Evolutionary conservation across 2,888 invertebrate species (phyloP).

Genomic region (Ophion ellenae): DNA sequence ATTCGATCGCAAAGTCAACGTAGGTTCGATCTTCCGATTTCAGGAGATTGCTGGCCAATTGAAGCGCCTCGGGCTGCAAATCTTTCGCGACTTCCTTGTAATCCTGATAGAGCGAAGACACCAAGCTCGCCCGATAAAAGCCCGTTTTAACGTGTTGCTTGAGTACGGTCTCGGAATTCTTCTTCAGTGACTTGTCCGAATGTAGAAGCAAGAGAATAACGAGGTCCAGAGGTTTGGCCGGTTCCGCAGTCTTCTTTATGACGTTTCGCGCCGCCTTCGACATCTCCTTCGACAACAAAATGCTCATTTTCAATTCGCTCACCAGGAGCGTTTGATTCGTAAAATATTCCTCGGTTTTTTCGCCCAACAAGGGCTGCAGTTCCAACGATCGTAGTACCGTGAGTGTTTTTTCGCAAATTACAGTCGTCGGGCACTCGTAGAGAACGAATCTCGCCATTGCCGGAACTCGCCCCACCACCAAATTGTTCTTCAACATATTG

Average conservation of each 20-base stretch:
- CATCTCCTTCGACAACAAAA: slow-evolving; percentile 86
- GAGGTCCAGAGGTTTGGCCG: slow-evolving; percentile 89
- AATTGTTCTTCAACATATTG: slow-evolving; percentile 84
- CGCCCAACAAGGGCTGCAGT: slow-evolving; percentile 79
- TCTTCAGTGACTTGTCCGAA: slow-evolving; percentile 83
- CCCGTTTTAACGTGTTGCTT: slow-evolving; percentile 87
- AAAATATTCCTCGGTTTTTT: slow-evolving; percentile 85
- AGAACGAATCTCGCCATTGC: slow-evolving; percentile 85
- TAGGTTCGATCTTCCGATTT: slow-evolving; percentile 76
- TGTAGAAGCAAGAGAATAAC: slow-evolving; percentile 87
- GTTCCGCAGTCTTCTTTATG: slow-evolving; percentile 85
- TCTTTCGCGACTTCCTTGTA: slow-evolving; percentile 77
- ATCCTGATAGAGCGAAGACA: slow-evolving; percentile 84
- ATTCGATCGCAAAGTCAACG: slow-evolving; percentile 78
- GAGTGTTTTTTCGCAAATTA: slow-evolving; percentile 75
- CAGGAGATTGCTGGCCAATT: slow-evolving; percentile 76
- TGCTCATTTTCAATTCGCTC: slow-evolving; percentile 85
- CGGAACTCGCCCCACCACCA: slow-evolving; percentile 78
- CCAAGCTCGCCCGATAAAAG: slow-evolving; percentile 85
- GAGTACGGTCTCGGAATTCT: slow-evolving; percentile 87
- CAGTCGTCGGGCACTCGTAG: slow-evolving; percentile 83
- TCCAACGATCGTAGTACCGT: slow-evolving; percentile 74
- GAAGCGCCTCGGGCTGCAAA: slow-evolving; percentile 75
- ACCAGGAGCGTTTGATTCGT: slow-evolving; percentile 87
- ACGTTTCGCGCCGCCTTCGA: slow-evolving; percentile 86